Percentiles rank a stretch among this genome's conserved stretches.
Conservation (phyloP, 2,113 vertebrate species). For the Macrotis lagotis region DNA sequence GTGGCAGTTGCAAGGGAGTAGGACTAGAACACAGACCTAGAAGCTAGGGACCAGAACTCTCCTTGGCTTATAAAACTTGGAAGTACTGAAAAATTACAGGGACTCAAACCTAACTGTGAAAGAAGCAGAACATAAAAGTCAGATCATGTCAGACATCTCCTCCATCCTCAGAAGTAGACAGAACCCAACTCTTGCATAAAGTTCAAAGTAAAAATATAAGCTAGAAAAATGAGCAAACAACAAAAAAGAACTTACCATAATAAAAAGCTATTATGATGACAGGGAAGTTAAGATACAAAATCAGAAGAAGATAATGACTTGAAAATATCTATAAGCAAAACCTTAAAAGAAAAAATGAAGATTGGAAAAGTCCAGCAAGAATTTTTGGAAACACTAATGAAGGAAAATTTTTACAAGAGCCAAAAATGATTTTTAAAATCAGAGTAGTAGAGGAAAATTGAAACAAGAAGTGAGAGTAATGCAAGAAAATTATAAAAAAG, state of each 20-base stretch:
- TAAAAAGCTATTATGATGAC: background rate
- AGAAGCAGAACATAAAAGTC: background rate
- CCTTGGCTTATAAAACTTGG: background rate
- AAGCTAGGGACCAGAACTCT: background rate
- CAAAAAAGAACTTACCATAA: background rate
- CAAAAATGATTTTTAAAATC: background rate
- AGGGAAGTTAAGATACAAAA: background rate
- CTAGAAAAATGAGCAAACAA: background rate
- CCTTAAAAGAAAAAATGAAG: background rate
- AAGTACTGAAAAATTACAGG: background rate
- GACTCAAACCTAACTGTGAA: background rate
- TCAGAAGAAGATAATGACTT: background rate
- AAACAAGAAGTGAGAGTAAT: background rate
- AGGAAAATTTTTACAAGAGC: background rate
- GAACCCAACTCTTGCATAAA: background rate
- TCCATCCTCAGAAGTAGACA: background rate
- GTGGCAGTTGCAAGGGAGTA: background rate
- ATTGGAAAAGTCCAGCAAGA: background rate
- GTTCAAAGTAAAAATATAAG: background rate
- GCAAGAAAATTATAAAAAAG: background rate
- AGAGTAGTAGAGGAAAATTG: background rate
- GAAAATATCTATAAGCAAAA: background rate
- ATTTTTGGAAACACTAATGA: background rate
- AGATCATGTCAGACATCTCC: background rate
- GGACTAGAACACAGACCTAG: background rate